Evolutionary conservation across 2,113 vertebrate species (phyloP), one percentile per base, ranked within the genome.

Genomic region (Chloroceryle aenea): DNA sequence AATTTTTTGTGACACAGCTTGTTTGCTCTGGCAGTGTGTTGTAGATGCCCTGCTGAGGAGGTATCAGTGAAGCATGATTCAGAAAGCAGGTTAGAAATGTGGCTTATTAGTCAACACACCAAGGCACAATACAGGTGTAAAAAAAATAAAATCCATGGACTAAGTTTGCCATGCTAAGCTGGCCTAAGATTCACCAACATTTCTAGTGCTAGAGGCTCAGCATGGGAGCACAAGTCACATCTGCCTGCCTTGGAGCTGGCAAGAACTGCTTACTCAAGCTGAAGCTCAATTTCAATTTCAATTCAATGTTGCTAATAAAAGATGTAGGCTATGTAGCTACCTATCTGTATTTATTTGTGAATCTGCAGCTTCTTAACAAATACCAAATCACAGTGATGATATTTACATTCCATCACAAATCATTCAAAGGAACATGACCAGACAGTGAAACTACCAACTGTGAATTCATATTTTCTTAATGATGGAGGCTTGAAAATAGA

Each of bases 381-480:
- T 62, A 53, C 10, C 29, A 84, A 71, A 92, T 74, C 63, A 47
- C 25, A 75, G 56, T 48, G 76, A 78, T 90, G 81, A 36, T 78
- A 75, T 86, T 94, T 86, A 78, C 68, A 62, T 92, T 67, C 40
- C 68, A 78, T 36, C 34, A 89, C 47, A 95, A 95, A 72, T 81
- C 40, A 71, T 62, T 90, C 78, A 75, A 88, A 94, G 52, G 56
- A 93, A 80, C 69, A 84, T 21, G 79, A 71, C 75, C 66, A 85
- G 76, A 78, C 36, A 84, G 64, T 86, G 68, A 72, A 94, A 64
- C 26, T 84, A 85, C 59, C 56, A 74, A 64, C 42, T 34, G 67
- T 61, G 64, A 92, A 30, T 67, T 80, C 3, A 9, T 71, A 59
- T 90, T 90, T 94, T 88, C 55, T 77, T 93, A 84, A 95, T 81